Conservation (phyloP, 2,797 vertebrate species). For the Sorex maritimensis region DNA sequence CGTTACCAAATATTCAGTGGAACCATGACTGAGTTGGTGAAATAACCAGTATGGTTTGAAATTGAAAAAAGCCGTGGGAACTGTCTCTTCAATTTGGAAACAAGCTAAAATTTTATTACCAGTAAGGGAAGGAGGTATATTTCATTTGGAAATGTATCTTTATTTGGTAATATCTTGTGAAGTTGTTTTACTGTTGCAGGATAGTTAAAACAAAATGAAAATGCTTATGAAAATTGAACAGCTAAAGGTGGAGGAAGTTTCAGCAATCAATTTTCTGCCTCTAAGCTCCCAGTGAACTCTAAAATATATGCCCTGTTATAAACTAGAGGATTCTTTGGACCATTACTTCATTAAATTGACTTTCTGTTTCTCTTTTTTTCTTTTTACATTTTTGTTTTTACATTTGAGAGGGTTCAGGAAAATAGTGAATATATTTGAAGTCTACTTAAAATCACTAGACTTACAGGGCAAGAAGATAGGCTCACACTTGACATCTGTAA, state of each 20-base stretch:
- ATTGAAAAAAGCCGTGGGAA: background rate
- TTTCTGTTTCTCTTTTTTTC: too few species aligned
- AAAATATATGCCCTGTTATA: background rate
- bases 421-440: slow-evolving; percentile 33
- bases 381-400: background rate
- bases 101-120: background rate
- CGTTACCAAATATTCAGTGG: too few species aligned
- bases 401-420: slow-evolving; percentile 39
- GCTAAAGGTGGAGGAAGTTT: background rate
- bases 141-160: background rate
- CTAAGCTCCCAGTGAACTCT: background rate
- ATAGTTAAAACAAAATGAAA: background rate
- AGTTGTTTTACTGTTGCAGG: background rate
- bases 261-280: background rate
- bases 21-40: too few species aligned
- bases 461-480: slow-evolving; percentile 40
- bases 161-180: background rate
- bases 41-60: too few species aligned
- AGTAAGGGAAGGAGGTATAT: background rate
- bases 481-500: background rate
- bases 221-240: background rate
- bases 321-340: background rate
- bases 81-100: background rate
- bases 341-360: background rate
- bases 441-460: slow-evolving; percentile 48